phyloP scores from a whole-genome alignment of 1,140 invertebrate species.

The Aricia agestis region DNA sequence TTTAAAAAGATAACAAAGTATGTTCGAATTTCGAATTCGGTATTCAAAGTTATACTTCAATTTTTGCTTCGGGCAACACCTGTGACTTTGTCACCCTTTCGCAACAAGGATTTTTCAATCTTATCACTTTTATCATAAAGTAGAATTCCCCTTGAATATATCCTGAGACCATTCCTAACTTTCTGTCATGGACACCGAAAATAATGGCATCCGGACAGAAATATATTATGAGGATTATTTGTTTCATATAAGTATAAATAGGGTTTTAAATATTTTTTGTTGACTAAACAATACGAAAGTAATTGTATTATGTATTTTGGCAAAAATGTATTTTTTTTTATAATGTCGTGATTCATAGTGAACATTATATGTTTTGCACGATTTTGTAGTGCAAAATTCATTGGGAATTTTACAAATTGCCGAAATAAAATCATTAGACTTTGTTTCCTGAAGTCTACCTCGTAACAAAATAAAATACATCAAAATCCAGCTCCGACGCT shows the following conservation, averaged over 20 bases:
- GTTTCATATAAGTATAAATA: background rate
- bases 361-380: too few species aligned
- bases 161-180: constrained; percentile 36
- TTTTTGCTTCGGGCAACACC: constrained; percentile 44
- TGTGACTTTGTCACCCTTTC: constrained; percentile 30
- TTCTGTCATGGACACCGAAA: constrained; percentile 43
- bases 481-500: too few species aligned
- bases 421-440: too few species aligned
- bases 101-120: background rate
- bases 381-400: too few species aligned
- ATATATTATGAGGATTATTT: constrained; percentile 34
- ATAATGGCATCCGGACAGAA: constrained; percentile 45
- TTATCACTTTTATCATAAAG: background rate
- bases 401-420: too few species aligned
- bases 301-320: too few species aligned
- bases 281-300: too few species aligned
- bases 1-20: constrained; percentile 35
- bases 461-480: too few species aligned
- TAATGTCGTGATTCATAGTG: too few species aligned
- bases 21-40: constrained; percentile 37
- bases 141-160: background rate
- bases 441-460: too few species aligned
- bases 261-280: background rate
- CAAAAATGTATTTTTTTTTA: too few species aligned
- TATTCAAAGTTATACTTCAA: constrained; percentile 48